These are phyloP conservation scores for Empis livida DNA, from an alignment of 2,888 invertebrate genomes.

Conservation along the genomic window DNA sequence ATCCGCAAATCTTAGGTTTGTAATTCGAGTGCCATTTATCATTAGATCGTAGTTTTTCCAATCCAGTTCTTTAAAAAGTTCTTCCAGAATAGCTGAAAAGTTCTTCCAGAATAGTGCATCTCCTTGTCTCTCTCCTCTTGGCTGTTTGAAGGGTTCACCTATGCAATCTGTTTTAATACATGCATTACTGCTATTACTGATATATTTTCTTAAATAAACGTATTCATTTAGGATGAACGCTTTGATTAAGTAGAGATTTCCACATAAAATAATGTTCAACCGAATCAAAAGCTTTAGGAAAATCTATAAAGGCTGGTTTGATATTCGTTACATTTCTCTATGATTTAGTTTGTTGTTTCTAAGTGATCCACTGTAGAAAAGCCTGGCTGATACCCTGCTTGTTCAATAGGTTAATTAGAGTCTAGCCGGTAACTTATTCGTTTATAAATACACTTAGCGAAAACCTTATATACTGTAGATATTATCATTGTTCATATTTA, in stretches of 20 bases:
- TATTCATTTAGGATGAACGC: too few species aligned
- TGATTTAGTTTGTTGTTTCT: conserved; percentile 8
- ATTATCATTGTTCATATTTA: not conserved
- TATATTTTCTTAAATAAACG: too few species aligned
- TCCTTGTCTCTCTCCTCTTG: not conserved
- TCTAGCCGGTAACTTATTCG: not conserved
- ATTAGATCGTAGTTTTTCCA: not conserved
- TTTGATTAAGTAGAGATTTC: too few species aligned
- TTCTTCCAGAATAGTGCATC: not conserved
- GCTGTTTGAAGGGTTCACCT: too few species aligned
- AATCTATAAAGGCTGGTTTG: not conserved
- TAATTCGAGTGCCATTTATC: too few species aligned
- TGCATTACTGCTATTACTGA: too few species aligned
- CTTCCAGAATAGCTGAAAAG: too few species aligned
- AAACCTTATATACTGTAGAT: not conserved
- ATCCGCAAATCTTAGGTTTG: too few species aligned
- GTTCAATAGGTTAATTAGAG: not conserved
- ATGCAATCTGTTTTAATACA: too few species aligned
- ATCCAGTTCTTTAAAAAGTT: not conserved
- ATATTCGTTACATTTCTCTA: conserved; percentile 8
- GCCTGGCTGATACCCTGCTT: not conserved
- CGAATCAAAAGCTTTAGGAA: not conserved
- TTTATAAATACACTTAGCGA: not conserved
- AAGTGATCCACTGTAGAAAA: not conserved
- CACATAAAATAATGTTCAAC: not conserved